Base-by-base conservation (phyloP, 2,113 vertebrate species). In the Protobothrops flavoviridis region DNA sequence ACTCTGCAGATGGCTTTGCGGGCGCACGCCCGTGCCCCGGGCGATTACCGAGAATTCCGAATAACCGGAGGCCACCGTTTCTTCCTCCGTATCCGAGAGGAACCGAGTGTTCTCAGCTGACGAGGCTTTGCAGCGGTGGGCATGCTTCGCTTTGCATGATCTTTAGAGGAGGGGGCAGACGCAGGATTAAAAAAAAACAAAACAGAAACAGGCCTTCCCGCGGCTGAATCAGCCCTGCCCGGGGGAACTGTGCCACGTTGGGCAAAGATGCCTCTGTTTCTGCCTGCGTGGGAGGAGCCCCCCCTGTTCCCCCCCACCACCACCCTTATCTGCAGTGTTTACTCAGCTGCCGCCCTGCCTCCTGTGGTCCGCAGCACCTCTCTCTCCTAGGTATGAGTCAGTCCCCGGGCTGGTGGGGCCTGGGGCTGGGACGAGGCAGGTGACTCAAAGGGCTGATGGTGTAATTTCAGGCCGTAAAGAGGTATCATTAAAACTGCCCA, bases 401-500 rank as follows among this genome's bases (percentile, higher is more conserved):
- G 24, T n/a, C 87, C 61, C 45, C 15, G 29, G 87, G 43, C 92
- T 13, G 17, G 64, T 8, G 64, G 53, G 81, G 39, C 23, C 17
- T 13, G 61, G 92, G 64, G 61, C 24, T 85, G 69, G 59, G 23
- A 93, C n/a, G 20, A 55, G 43, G 53, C 92, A 93, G 88, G 92
- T 93, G 92, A 93, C 92, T 93, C 92, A 93, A 48, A 48, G 92
- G 45, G 3, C 29, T 0, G 15, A 88, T 9, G 4, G 92, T 50
- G 88, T 86, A 93, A 93, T 90, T 93, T 86, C 74, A 8, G 55
- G 43, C 88, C 88, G 6, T 81, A 59, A 17, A 93, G 43, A 93
- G 92, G 88, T 93, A 93, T 93, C 92, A 93, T 93, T 93, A 93
- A 90, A 85, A 61, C 92, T 0, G 88, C 92, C 92, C 81, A 93